These are phyloP conservation scores for Archips crataeganus DNA, from an alignment of 2,888 invertebrate species.

Conservation along the genomic window DNA sequence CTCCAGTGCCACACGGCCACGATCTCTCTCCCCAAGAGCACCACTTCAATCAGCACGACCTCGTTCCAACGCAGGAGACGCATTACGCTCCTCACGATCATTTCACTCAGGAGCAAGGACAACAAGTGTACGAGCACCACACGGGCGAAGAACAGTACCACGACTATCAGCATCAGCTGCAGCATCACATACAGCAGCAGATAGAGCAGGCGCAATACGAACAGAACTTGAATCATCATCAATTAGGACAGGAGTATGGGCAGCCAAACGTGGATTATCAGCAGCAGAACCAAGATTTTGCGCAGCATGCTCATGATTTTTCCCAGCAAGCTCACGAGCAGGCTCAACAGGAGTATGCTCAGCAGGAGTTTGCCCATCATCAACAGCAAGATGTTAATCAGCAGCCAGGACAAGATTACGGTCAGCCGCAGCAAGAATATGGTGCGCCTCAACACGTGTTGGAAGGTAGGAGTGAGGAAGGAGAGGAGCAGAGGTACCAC, in stretches of 20 bases:
- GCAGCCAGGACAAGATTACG: constrained; percentile 61
- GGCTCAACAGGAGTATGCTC: constrained; percentile 45
- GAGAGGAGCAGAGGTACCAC: constrained; percentile 61
- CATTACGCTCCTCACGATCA: constrained; percentile 62
- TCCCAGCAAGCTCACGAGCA: constrained; percentile 46
- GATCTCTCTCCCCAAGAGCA: constrained; percentile 56
- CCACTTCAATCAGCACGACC: constrained; percentile 59
- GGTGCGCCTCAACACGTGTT: constrained; percentile 64
- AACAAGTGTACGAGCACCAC: constrained; percentile 76
- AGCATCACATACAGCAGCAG: constrained; percentile 76
- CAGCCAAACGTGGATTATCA: constrained; percentile 49
- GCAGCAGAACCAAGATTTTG: constrained; percentile 45
- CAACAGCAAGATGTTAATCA: constrained; percentile 43
- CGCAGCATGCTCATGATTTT: constrained; percentile 45
- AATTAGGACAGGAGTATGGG: constrained; percentile 51
- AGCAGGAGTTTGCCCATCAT: constrained; percentile 46
- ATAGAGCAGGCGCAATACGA: constrained; percentile 69
- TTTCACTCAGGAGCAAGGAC: constrained; percentile 71
- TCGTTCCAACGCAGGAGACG: constrained; percentile 53
- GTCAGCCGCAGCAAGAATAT: constrained; percentile 60
- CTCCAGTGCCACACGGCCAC: constrained; percentile 67
- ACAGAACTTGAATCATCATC: constrained; percentile 53
- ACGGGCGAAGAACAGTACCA: constrained; percentile 64
- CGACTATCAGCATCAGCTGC: constrained; percentile 71
- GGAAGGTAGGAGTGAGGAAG: constrained; percentile 72